These are phyloP conservation scores for Phenacoccus solenopsis DNA, from an alignment of 1,140 invertebrate species.

Conservation along the genomic window DNA sequence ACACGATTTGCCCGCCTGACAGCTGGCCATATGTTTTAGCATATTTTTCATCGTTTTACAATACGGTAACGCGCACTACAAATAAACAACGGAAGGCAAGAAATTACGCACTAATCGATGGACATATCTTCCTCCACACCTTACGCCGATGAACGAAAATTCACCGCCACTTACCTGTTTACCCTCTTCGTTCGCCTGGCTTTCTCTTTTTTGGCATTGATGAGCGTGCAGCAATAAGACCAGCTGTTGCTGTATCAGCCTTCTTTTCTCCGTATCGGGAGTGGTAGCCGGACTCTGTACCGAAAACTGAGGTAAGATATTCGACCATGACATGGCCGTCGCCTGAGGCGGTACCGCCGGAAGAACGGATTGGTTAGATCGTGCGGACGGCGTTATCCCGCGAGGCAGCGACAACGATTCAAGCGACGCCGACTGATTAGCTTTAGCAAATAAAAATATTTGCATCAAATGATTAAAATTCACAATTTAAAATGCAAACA, in stretches of 20 bases:
- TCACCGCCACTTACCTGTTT: too few species aligned
- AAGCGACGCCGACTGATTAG: background rate
- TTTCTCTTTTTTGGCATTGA: constrained; percentile 64
- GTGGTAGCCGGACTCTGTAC: constrained; percentile 43
- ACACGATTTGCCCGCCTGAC: background rate
- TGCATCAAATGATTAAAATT: too few species aligned
- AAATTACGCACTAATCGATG: too few species aligned
- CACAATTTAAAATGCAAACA: too few species aligned
- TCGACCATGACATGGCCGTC: background rate
- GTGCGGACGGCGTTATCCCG: background rate
- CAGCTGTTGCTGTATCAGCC: constrained; percentile 31
- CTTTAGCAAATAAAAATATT: too few species aligned
- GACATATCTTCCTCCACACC: background rate
- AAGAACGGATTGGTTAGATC: background rate
- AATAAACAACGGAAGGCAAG: background rate
- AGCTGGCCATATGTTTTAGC: background rate
- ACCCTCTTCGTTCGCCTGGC: constrained; percentile 36
- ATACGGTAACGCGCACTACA: background rate
- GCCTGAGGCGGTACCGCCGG: background rate
- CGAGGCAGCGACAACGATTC: background rate
- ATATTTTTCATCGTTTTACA: background rate
- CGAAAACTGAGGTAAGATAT: constrained; percentile 33
- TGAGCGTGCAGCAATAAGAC: too few species aligned
- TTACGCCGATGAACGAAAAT: background rate
- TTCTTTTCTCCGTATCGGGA: constrained; percentile 89